Base-by-base conservation (phyloP, 2,113 vertebrate species). In the Nothoprocta perdicaria region DNA sequence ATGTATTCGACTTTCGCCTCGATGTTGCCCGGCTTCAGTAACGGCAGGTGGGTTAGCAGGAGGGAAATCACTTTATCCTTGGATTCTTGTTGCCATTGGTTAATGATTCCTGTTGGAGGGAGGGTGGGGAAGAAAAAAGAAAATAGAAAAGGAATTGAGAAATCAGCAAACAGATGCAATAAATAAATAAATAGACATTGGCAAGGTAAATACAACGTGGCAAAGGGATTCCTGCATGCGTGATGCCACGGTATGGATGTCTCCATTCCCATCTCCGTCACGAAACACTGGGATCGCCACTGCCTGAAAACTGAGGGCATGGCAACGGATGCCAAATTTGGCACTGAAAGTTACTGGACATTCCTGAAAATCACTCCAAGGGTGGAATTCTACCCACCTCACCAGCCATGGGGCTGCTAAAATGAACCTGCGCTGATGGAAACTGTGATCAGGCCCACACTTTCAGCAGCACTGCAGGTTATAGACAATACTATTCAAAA, bases 1-100 rank as follows among this genome's bases (percentile, higher is more conserved):
- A 99, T 99, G 97, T 99, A 99, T 90, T 99, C 99, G 11, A 98
- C 98, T 96, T 99, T 99, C 7, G 99, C 99, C 67, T 99, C 99
- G 0, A 98, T 96, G 95, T 99, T 99, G 78, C 99, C 99, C 0
- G 99, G 99, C 95, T 99, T 99, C 89, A 99, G 98, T 89, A 99
- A 97, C 27, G 99, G 99, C 94, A 99, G 98, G 95, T 99, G 99
- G 93, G 98, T 98, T 86, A 99, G 95, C 88, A 99, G 97, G 15
- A 99, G 98, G 57, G 99, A 99, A 97, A 99, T 99, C 92, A 98
- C 98, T 46, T 98, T 98, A 96, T 99, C 99, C 98, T 99, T 99
- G 53, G 99, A 98, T 98, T 99, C 99, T 38, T 97, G 97, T 82
- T 99, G 99, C 99, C 99, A 99, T 87, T 99, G 99, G 97, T 98